Base-by-base conservation (phyloP, 1,140 invertebrate genomes). In the Drosophila pachea region DNA sequence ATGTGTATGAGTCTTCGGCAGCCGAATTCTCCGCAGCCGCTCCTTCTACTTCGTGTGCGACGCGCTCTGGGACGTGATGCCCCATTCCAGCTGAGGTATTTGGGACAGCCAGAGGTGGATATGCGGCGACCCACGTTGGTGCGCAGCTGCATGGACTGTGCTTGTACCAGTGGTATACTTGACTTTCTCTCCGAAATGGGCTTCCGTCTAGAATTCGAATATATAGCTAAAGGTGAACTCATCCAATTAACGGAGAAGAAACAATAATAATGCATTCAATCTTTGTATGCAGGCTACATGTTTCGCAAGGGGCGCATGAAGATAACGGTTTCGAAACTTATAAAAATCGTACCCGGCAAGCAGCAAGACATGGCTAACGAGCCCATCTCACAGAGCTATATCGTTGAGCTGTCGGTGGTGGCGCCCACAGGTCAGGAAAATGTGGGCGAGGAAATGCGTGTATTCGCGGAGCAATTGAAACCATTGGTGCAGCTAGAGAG, bases 271-370 rank as follows among this genome's bases (percentile, higher is more conserved):
- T 38, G n/a, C 8, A 55, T 36, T 16, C 0, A 0, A 12, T 35
- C n/a, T 31, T 56, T 48, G 7, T 38, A n/a, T 54, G 88, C 84
- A 92, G 91, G 97, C 11, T 98, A 95, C 77, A 97, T 99, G 93
- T 99, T 99, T 81, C 92, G 97, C 52, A 99, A 99, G 91, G 97
- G 97, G 1, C 91, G 97, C 84, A 98, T 99, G 96, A 99, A 99
- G 90, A 95, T 98, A 2, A 98, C 96, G 2, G 97, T 99, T 0
- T 96, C 96, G 0, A 99, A 99, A 90, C 94, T 99, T 8, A 97
- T 96, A 75, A 97, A 97, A 92, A 94, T 96, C 91, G 91, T 90
- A 43, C 93, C 93, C 62, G 93, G 92, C 54, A 95, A 94, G 87
- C 90, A 92, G 9, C 90, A 92, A 29, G 94, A 95, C 55, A 91